Percentiles rank a stretch among this genome's conserved stretches.
Conservation (phyloP, 2,888 invertebrate species). For the Argyra leucocephala region DNA sequence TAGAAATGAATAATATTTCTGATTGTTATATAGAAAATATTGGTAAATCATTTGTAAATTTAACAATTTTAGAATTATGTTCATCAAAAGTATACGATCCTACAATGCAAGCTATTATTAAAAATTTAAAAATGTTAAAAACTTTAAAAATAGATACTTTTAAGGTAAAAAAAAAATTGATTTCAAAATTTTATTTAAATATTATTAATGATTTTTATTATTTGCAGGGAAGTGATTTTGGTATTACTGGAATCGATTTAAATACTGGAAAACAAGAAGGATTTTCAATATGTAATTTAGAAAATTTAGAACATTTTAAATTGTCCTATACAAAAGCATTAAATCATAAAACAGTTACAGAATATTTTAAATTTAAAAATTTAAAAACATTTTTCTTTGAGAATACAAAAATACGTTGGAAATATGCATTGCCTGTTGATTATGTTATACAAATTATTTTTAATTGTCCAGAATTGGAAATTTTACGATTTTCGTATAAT, state of each 20-base stretch:
- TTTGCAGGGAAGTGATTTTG: background rate
- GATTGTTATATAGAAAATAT: background rate
- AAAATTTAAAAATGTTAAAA: background rate
- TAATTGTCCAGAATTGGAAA: background rate
- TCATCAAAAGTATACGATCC: background rate
- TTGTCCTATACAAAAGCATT: background rate
- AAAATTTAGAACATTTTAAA: background rate
- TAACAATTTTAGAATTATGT: background rate
- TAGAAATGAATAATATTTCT: background rate
- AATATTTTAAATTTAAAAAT: background rate
- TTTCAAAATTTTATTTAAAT: too few relatives aligned
- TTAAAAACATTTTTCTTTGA: background rate
- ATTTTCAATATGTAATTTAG: background rate
- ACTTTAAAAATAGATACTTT: background rate
- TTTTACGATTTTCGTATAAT: background rate
- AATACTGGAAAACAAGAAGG: background rate
- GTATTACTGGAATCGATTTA: background rate
- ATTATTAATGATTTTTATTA: background rate
- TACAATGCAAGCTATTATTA: slow-evolving; percentile 1
- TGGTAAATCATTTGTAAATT: background rate
- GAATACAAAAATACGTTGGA: background rate
- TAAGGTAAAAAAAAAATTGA: background rate
- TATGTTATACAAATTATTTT: background rate
- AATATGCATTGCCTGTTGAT: background rate
- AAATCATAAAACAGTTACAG: background rate